phyloP scores from a whole-genome alignment of 2,888 invertebrate species.

The Nomada flava region DNA sequence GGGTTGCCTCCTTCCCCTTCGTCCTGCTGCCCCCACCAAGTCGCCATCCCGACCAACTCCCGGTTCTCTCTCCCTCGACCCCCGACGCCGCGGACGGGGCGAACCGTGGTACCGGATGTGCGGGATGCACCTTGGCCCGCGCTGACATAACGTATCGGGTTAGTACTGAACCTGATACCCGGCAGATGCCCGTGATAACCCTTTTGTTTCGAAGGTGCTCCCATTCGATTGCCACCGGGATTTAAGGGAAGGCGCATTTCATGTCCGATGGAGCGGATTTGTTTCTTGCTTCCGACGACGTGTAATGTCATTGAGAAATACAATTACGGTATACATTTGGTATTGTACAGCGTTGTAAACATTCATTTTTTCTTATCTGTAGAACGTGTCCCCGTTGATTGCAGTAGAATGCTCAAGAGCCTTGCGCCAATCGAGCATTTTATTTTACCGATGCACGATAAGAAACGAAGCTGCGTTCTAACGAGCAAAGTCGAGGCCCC shows the following conservation, averaged over 20 bases:
- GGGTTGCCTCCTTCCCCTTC: conserved; percentile 73
- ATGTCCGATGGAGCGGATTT: no score
- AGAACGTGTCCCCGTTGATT: no score
- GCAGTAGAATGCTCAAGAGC: no score
- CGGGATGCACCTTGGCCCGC: conserved; percentile 57
- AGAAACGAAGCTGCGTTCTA: conserved; percentile 33
- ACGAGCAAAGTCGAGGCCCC: conserved; percentile 64
- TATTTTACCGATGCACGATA: neutral
- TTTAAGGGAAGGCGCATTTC: no score
- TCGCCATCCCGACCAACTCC: conserved; percentile 59
- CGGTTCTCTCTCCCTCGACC: conserved; percentile 66
- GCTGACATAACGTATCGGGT: conserved; percentile 54
- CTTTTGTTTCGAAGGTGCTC: conserved; percentile 1
- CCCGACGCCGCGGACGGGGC: conserved; percentile 54
- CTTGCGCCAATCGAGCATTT: neutral
- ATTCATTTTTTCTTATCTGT: no score
- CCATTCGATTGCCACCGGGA: neutral
- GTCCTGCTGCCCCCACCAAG: conserved; percentile 71
- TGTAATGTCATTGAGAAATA: no score
- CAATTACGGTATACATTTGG: no score
- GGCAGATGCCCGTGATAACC: neutral
- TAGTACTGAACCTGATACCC: conserved; percentile 42
- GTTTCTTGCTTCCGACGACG: no score
- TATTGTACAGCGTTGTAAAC: no score
- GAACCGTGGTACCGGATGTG: conserved; percentile 56